These are phyloP conservation scores for Semotilus atromaculatus DNA, from an alignment of 2,797 vertebrate genomes.

Conservation along the genomic window DNA sequence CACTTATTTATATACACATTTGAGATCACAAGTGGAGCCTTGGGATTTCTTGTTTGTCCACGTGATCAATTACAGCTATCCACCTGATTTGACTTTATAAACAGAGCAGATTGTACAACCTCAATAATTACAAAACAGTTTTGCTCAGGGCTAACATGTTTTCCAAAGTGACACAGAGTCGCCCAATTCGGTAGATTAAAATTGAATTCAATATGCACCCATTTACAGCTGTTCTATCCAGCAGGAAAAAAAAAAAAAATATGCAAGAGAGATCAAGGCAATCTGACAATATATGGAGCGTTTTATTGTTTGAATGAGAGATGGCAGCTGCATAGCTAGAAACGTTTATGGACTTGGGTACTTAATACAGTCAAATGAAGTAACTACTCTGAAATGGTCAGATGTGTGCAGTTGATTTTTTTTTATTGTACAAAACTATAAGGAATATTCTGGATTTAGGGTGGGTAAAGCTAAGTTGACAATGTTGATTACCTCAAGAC, in stretches of 20 bases:
- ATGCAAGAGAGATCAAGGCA: slow-evolving; percentile 10
- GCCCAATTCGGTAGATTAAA: slow-evolving; percentile 12
- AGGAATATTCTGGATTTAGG: not conserved
- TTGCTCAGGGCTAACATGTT: slow-evolving; percentile 25
- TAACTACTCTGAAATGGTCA: not conserved
- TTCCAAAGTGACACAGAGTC: not conserved
- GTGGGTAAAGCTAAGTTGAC: not conserved
- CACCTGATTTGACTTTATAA: slow-evolving; percentile 39
- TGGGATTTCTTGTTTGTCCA: slow-evolving; percentile 33
- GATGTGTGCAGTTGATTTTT: not conserved
- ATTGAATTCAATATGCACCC: slow-evolving; percentile 5
- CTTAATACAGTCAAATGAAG: not conserved
- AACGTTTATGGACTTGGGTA: not conserved
- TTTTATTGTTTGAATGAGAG: slow-evolving; percentile 13
- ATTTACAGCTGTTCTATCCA: not conserved
- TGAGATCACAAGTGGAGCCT: slow-evolving; percentile 35
- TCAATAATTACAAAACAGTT: slow-evolving; percentile 34
- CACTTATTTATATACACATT: slow-evolving; percentile 28
- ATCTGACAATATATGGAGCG: slow-evolving; percentile 21
- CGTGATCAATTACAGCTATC: slow-evolving; percentile 24
- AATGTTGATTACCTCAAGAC: not conserved
- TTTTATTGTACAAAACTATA: not conserved
- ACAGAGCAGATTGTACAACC: slow-evolving; percentile 10
- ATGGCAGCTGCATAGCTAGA: not conserved
- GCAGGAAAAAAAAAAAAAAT: not conserved